Percentiles rank a stretch among this genome's conserved stretches.
Evolutionary conservation across 2,797 vertebrate species (phyloP).

Genomic region (Coilia nasus): DNA sequence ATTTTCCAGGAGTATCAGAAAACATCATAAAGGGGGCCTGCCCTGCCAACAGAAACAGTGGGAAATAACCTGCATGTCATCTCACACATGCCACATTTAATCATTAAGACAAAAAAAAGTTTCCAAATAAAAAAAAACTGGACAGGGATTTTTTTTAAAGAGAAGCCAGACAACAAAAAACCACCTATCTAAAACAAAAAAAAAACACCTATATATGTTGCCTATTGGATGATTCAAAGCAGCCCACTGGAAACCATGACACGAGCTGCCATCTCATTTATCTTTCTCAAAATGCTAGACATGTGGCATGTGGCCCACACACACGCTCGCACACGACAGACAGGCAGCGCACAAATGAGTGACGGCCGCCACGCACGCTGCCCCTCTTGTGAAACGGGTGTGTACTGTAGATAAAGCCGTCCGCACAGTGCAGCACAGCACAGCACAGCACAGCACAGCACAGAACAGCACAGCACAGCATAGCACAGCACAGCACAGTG

Average conservation of each 20-base stretch:
- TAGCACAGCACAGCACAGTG: not conserved
- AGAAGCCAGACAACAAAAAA: conserved; percentile 8
- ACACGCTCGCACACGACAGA: not conserved
- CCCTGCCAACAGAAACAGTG: conserved; percentile 51
- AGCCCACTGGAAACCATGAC: conserved; percentile 13
- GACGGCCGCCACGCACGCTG: not conserved
- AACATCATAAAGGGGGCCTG: not conserved
- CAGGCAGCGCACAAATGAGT: not conserved
- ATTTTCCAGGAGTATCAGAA: conserved; percentile 15
- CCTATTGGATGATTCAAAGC: not conserved
- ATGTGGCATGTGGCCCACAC: not conserved
- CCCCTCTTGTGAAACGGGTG: conserved; percentile 9
- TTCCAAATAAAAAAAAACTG: not conserved
- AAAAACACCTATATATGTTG: not conserved
- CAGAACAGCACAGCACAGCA: no score
- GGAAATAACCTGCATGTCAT: conserved; percentile 42
- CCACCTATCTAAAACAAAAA: not conserved
- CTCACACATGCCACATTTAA: conserved; percentile 34
- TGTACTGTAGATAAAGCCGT: conserved; percentile 14
- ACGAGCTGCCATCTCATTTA: not conserved
- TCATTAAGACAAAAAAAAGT: conserved; percentile 40
- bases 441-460: no score
- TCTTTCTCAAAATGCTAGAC: not conserved
- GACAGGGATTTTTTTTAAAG: not conserved
- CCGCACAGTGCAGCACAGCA: not conserved